Base-by-base conservation (phyloP, 2,888 invertebrate genomes). In the Drosophila neotestacea region DNA sequence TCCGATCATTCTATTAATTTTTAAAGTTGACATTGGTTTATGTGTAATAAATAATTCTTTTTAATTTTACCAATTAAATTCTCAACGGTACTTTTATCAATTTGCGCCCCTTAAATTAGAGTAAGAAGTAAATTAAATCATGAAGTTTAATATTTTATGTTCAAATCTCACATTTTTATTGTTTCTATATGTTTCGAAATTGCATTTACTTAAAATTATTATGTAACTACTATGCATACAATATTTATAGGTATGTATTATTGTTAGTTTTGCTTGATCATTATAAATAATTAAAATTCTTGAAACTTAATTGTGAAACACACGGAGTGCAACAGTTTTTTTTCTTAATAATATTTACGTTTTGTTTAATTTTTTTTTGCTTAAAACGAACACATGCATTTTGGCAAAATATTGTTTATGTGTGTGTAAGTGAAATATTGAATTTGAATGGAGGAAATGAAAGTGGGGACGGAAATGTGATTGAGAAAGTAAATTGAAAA, bases 131-230 rank as follows among this genome's bases (percentile, higher is more conserved):
- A 41, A 41, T 41, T 9, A 39, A 22, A 10, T 27, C 44, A 3
- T 11, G 6, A 44, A 44, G 27, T 6, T 27, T 6, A 32, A 32
- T 9, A 10, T 11, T 69, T 62, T 73, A 75, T 73, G 55, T 81
- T 88, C 71, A 83, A 88, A 86, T 88, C 78, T 88, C 87, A 82
- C 85, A 85, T 85, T 82, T 86, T 85, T 82, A 87, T 85, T 87
- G 87, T 85, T 76, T 87, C 84, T 87, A 85, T 82, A 87, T 80
- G 77, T 85, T 85, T 87, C 77, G 76, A 86, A 86, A 85, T 85
- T 87, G 85, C 85, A 77, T 83, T 87, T 85, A 85, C 85, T 86
- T 86, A 88, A 60, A 77, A 74, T 77, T 86, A 83, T 34, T 77
- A 83, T 81, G 86, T 83, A 84, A 86, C 84, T 86, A 83, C 77